Evolutionary conservation across 2,888 invertebrate genomes (phyloP), one percentile per base, ranked within the genome.

Genomic region (Linnaemya tessellans): DNA sequence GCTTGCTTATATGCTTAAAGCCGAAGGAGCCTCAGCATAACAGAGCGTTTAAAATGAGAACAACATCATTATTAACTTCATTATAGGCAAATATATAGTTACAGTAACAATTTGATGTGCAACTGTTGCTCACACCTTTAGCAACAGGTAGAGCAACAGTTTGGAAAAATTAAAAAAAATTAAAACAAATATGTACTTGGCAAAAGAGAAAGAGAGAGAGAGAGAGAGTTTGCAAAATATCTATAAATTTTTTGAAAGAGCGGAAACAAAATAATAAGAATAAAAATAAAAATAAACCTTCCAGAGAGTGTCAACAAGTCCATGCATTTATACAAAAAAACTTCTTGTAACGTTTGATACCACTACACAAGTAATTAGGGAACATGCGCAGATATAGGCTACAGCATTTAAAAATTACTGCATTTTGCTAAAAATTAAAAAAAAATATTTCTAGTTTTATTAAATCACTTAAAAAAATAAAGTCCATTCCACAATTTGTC

Each of bases 101-200:
- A 51, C 22, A 41, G 25, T 67, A 22, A 38, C 8, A 22, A 49
- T 56, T 84, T 73, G 62, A 56, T 83, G 88, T 84, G 87, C 89
- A 90, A 89, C 90, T 90, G 91, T 91, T 90, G 89, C 90, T 90
- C 90, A 90, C 84, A 88, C 88, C 87, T 84, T 86, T 89, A 89
- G 90, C 90, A 91, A 90, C 90, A 90, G 91, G 91, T 90, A 88
- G 87, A 62, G 81, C 84, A 84, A 84, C 80, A 80, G 70, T 84
- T 84, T 20, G 65, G 8, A 56, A 67, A 67, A 30, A 20, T 43
- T 13, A 10, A 2, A 20, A 35, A 22, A 51, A 20, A 49, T 62
- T 60, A 49, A 13, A 11, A 35, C 10, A 30, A 20, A 56, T 65
- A 74, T n/a, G 49, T 18, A 43, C 3, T 1, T 10, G 30, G 30